phyloP scores from a whole-genome alignment of 2,797 vertebrate genomes.

The Vireo griseus region DNA sequence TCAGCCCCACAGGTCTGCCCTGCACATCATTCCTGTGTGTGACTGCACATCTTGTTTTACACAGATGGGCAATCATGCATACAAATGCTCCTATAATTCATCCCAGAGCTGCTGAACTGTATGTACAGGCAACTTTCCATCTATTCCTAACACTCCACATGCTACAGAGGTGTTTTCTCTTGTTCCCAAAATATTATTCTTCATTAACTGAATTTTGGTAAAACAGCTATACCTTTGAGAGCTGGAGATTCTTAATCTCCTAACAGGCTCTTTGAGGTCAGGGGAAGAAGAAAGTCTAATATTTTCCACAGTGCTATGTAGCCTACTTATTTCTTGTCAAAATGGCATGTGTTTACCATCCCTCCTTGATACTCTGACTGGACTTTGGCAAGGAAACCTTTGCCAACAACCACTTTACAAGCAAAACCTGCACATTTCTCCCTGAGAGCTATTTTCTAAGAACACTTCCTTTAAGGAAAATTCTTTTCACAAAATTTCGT shows the following conservation, averaged over 20 bases:
- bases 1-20: neutral
- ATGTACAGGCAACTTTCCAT: conserved; percentile 25
- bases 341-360: neutral
- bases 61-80: neutral
- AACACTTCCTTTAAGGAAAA: neutral
- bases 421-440: neutral
- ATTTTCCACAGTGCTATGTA: neutral
- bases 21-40: neutral
- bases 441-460: neutral
- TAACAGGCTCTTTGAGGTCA: neutral
- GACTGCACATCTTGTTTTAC: neutral
- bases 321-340: neutral
- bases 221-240: conserved; percentile 34
- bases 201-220: conserved; percentile 1
- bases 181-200: conserved; percentile 48
- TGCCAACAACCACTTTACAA: neutral
- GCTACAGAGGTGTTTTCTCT: conserved; percentile 32
- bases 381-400: neutral
- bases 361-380: neutral
- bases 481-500: neutral
- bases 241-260: neutral
- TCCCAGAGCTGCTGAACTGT: conserved; percentile 5
- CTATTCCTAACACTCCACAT: neutral
- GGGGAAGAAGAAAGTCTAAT: neutral
- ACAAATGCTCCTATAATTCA: conserved; percentile 22